A percentile compares a stretch with the other conserved stretches of the same genome.
These are phyloP conservation scores for Synanthedon vespiformis DNA, from an alignment of 2,888 invertebrate species.

Conservation along the genomic window DNA sequence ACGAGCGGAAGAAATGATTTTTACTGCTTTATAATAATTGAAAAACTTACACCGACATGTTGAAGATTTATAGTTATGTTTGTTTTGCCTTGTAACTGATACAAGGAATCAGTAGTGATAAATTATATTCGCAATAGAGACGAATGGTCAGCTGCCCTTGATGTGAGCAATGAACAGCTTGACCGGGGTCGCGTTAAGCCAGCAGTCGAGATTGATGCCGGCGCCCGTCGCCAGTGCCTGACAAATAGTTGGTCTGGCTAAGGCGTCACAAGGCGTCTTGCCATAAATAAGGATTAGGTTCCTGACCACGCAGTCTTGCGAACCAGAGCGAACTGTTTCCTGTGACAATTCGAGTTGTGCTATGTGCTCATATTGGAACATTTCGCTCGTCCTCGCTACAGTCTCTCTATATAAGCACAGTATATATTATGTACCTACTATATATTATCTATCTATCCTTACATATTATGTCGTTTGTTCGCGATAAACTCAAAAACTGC, in stretches of 20 bases:
- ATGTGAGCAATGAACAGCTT: slow-evolving; percentile 1
- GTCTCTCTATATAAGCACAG: no score
- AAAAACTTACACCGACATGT: no score
- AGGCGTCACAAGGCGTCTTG: slow-evolving; percentile 63
- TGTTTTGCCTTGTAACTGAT: neutral
- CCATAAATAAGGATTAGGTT: slow-evolving; percentile 69
- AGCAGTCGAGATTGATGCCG: slow-evolving; percentile 55
- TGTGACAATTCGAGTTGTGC: slow-evolving; percentile 29
- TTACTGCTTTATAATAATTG: no score
- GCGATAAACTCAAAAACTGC: no score
- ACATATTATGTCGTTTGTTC: no score
- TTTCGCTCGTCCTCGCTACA: slow-evolving; percentile 31
- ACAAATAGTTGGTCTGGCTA: slow-evolving; percentile 59
- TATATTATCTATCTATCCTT: no score
- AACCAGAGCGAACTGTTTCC: slow-evolving; percentile 39
- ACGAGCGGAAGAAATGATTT: no score
- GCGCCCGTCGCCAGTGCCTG: slow-evolving; percentile 37
- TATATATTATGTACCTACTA: no score
- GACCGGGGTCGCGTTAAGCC: slow-evolving; percentile 28
- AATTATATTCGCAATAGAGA: slow-evolving; percentile 7
- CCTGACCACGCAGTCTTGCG: slow-evolving; percentile 59
- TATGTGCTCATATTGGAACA: slow-evolving; percentile 36
- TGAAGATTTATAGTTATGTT: no score
- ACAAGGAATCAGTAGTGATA: neutral
- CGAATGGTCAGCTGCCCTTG: slow-evolving; percentile 18